Evolutionary conservation across 1,140 invertebrate genomes (phyloP).

Genomic region (Oscheius sp.): DNA sequence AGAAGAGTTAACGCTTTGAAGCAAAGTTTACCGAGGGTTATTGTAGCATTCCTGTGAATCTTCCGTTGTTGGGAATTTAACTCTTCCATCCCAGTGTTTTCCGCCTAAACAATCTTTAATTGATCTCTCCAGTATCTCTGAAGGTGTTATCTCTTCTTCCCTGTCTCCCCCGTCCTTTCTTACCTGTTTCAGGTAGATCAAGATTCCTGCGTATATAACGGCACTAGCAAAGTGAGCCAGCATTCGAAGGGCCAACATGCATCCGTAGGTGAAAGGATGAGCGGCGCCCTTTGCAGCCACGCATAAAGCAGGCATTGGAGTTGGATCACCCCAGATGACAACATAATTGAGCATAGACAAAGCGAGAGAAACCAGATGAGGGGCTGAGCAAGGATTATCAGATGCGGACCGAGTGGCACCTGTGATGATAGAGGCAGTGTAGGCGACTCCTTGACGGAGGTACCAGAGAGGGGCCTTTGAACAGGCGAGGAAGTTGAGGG

Average conservation of each 20-base stretch:
- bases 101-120: not conserved
- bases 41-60: slow-evolving; percentile 31
- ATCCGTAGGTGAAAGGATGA: slow-evolving; percentile 18
- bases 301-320: not conserved
- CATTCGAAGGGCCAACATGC: slow-evolving; percentile 29
- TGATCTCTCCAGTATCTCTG: too few relatives aligned
- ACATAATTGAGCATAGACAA: slow-evolving; percentile 2
- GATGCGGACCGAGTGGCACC: too few relatives aligned
- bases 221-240: slow-evolving; percentile 23
- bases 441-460: not conserved
- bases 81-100: slow-evolving; percentile 10
- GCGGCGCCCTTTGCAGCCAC: slow-evolving; percentile 29
- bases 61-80: slow-evolving; percentile 19
- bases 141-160: too few relatives aligned
- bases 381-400: not conserved
- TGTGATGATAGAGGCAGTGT: too few relatives aligned
- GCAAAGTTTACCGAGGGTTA: slow-evolving; percentile 10
- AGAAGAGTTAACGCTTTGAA: too few relatives aligned
- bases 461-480: slow-evolving; percentile 27
- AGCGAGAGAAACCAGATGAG: not conserved
- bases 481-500: slow-evolving; percentile 24
- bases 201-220: slow-evolving; percentile 15
- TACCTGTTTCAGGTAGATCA: slow-evolving; percentile 22
- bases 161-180: not conserved
- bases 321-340: not conserved